Conservation (phyloP, 2,888 invertebrate genomes). For the Ptilodon capucinus region DNA sequence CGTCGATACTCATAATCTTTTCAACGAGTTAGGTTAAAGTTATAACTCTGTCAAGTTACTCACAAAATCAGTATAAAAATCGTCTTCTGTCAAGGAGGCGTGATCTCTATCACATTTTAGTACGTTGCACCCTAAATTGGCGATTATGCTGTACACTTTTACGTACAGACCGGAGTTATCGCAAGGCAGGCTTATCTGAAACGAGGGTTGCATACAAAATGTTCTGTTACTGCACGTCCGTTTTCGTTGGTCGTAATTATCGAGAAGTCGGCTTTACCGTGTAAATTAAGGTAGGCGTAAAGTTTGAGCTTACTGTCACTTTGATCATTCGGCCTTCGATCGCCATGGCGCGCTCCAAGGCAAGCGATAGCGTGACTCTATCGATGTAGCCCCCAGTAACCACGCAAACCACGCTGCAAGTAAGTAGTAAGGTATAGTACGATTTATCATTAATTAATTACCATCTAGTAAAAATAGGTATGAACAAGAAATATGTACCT, state of each 20-base stretch:
- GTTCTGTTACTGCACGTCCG: too few relatives aligned
- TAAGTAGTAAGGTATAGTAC: background rate
- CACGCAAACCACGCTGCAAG: conserved; percentile 57
- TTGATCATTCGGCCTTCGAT: conserved; percentile 45
- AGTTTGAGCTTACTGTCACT: conserved; percentile 36
- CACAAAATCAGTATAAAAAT: conserved; percentile 40
- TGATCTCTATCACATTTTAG: conserved; percentile 26
- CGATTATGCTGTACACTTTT: conserved; percentile 41
- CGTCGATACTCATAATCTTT: too few relatives aligned
- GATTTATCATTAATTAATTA: background rate
- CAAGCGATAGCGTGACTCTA: conserved; percentile 26
- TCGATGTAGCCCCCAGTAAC: conserved; percentile 54
- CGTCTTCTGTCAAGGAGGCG: conserved; percentile 34
- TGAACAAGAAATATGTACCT: too few relatives aligned
- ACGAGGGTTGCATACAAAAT: too few relatives aligned
- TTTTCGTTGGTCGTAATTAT: too few relatives aligned
- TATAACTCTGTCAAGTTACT: conserved; percentile 10
- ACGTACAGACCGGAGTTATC: conserved; percentile 15
- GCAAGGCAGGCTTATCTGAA: conserved; percentile 25
- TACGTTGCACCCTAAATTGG: conserved; percentile 42
- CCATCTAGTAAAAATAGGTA: background rate
- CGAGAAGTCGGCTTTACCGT: too few relatives aligned
- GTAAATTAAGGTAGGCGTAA: too few relatives aligned
- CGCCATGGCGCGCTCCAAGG: conserved; percentile 45
- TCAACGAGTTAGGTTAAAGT: too few relatives aligned